Evolutionary conservation across 2,797 vertebrate genomes (phyloP), one percentile per base, ranked within the genome.

Genomic region (Microctenopoma steveboyesi): DNA sequence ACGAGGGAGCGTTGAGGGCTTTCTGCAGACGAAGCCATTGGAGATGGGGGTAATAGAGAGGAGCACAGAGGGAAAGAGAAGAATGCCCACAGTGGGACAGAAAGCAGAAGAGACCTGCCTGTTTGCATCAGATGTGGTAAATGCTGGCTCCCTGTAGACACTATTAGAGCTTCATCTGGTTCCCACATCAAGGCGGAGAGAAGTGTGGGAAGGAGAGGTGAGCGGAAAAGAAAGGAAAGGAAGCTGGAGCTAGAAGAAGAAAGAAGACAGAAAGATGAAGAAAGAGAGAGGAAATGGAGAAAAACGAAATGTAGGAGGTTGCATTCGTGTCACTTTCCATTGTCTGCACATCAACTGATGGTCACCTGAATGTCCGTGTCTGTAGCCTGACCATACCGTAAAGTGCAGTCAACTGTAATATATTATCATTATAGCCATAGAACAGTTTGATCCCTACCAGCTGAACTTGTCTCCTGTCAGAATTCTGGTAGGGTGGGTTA

Each of bases 101-200:
- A 82, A 79, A 83, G 75, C 88, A 89, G 89, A 73, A 71, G 81
- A 88, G 86, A 85, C 77, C 79, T 86, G 87, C 83, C 78, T 82
- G 84, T 87, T 86, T 51, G 76, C 90, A 78, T 94, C 88, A 92
- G 91, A 94, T 88, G 87, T 89, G 88, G 85, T 93, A 93, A 94
- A 93, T 87, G 91, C 87, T 83, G 84, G 62, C 85, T 93, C 92
- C 92, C 93, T 55, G 51, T 83, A 88, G 91, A 89, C 90, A 90
- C 91, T 86, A 93, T 93, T 93, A 91, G 87, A 89, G 87, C 81
- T 86, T 88, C 74, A 76, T 85, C 69, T 79, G 73, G 70, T 49
- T 88, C 74, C 66, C 50, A 58, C 49, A 55, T 83, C 77, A 63
- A 76, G 60, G 60, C 63, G 62, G 63, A 45, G 68, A 30, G 51